These are phyloP conservation scores for Sarcophaga caerulescens DNA, from an alignment of 2,888 invertebrate species.

Conservation along the genomic window DNA sequence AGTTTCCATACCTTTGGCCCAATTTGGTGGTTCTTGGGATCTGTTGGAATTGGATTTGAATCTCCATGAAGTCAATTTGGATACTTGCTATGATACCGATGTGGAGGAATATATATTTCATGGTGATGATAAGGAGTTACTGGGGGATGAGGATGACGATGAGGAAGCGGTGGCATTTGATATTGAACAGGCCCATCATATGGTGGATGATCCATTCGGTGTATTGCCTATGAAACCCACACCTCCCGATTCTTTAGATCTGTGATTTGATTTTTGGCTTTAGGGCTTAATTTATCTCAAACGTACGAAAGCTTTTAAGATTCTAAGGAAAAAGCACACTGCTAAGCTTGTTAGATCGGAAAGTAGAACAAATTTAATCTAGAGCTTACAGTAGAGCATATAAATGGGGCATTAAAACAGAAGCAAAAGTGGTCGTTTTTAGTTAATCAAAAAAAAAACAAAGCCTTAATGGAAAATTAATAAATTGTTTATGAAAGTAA, in stretches of 20 bases:
- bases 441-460: too few relatives aligned
- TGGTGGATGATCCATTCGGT: conserved; percentile 82
- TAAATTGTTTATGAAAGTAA: too few relatives aligned
- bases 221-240: conserved; percentile 84
- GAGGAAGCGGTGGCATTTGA: conserved; percentile 72
- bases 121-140: conserved; percentile 79
- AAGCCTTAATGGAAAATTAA: too few relatives aligned
- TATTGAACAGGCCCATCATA: conserved; percentile 59
- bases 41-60: conserved; percentile 85
- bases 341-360: conserved; percentile 44
- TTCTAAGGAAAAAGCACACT: conserved; percentile 24
- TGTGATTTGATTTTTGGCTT: conserved; percentile 80
- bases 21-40: conserved; percentile 84
- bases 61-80: conserved; percentile 84
- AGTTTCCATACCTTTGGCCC: conserved; percentile 75
- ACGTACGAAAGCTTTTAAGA: conserved; percentile 18
- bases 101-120: conserved; percentile 85
- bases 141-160: conserved; percentile 67
- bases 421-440: too few relatives aligned
- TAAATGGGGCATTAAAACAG: too few relatives aligned
- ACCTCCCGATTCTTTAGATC: conserved; percentile 82
- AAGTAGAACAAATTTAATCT: conserved; percentile 34
- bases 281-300: conserved; percentile 56
- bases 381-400: neutral
- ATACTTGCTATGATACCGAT: conserved; percentile 85